These are phyloP conservation scores for Tribolium madens DNA, from an alignment of 1,140 invertebrate genomes.

Conservation along the genomic window DNA sequence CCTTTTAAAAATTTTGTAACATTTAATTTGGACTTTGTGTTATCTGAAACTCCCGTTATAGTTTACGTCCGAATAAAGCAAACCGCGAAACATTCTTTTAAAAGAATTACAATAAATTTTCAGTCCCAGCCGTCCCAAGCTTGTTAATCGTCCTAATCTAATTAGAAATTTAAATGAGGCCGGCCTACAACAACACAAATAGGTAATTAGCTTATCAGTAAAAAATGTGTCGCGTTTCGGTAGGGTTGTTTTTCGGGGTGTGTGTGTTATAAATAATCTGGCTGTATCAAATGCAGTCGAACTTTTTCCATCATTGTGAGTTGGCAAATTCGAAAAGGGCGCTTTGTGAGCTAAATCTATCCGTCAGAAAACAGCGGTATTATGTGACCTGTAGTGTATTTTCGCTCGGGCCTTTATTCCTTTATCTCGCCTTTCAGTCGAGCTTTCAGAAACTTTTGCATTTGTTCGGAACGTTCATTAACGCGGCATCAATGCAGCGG, in stretches of 20 bases:
- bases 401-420: constrained; percentile 60
- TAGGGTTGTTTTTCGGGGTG: neutral
- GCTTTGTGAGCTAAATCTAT: constrained; percentile 58
- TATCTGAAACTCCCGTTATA: neutral
- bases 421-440: constrained; percentile 62
- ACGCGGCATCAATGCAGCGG: constrained; percentile 55
- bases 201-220: constrained; percentile 32
- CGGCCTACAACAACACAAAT: constrained; percentile 6
- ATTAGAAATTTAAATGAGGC: constrained; percentile 33
- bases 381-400: constrained; percentile 61
- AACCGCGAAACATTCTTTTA: constrained; percentile 9
- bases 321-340: constrained; percentile 56
- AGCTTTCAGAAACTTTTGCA: constrained; percentile 63
- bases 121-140: neutral
- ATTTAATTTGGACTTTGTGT: neutral
- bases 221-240: neutral
- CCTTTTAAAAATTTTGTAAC: neutral
- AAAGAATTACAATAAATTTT: constrained; percentile 19
- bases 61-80: neutral
- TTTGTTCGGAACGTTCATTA: constrained; percentile 63
- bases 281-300: no score
- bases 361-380: constrained; percentile 60
- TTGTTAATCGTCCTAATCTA: constrained; percentile 34
- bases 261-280: neutral
- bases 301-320: neutral